These are phyloP conservation scores for Rhineura floridana DNA, from an alignment of 2,113 vertebrate genomes.

Conservation along the genomic window DNA sequence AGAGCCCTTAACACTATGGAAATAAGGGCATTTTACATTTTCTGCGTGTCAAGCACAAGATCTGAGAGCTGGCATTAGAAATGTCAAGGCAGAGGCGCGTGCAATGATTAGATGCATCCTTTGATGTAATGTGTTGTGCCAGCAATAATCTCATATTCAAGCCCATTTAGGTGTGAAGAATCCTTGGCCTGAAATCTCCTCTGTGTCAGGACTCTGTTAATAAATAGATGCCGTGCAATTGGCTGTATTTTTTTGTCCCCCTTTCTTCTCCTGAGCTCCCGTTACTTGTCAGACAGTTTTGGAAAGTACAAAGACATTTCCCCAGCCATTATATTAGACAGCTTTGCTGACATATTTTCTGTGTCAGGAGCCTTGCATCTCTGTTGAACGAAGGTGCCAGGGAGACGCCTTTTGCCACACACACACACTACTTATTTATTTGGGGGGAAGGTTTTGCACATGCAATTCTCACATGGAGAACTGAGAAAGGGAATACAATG, in stretches of 20 bases:
- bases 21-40: conserved; percentile 63
- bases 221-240: conserved; percentile 44
- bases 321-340: conserved; percentile 34
- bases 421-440: conserved; percentile 6
- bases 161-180: conserved; percentile 67
- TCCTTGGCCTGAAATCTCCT: conserved; percentile 61
- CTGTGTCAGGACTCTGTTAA: conserved; percentile 57
- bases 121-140: conserved; percentile 63
- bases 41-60: conserved; percentile 55
- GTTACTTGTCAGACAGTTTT: conserved; percentile 39
- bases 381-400: conserved; percentile 12
- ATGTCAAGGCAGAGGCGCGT: conserved; percentile 61
- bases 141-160: conserved; percentile 69
- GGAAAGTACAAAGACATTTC: conserved; percentile 42
- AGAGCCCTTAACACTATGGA: conserved; percentile 54
- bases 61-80: conserved; percentile 54
- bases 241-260: neutral
- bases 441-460: neutral
- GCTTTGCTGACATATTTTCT: conserved; percentile 37
- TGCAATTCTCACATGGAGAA: neutral
- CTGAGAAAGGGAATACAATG: neutral
- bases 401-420: conserved; percentile 2
- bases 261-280: neutral
- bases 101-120: conserved; percentile 58
- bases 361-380: conserved; percentile 32